A percentile compares a stretch with the other conserved stretches of the same genome.
phyloP scores from a whole-genome alignment of 1,140 invertebrate species.

The Trichonephila clavata region DNA sequence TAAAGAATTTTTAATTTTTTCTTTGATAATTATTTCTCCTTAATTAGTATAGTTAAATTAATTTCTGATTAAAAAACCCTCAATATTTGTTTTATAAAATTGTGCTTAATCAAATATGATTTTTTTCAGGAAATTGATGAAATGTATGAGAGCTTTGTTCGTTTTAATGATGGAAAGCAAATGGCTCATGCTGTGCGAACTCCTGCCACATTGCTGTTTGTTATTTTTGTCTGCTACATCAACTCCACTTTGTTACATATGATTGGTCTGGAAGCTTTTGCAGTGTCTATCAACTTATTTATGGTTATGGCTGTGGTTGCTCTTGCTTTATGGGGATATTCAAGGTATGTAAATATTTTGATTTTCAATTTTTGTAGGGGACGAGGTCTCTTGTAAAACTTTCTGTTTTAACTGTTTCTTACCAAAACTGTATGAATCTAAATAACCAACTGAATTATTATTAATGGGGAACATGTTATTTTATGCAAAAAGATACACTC shows the following conservation, averaged over 20 bases:
- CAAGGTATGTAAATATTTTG: constrained; percentile 16
- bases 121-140: constrained; percentile 89
- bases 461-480: no score
- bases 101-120: background rate
- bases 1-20: no score
- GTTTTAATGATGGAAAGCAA: constrained; percentile 98
- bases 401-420: no score
- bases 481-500: no score
- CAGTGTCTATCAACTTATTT: constrained; percentile 62
- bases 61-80: background rate
- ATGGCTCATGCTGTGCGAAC: constrained; percentile 97
- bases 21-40: background rate
- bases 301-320: constrained; percentile 67
- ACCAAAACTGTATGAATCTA: no score
- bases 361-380: background rate
- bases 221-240: constrained; percentile 92
- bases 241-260: constrained; percentile 62
- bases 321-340: constrained; percentile 68
- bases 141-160: constrained; percentile 89
- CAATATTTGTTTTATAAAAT: no score
- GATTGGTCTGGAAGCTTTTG: constrained; percentile 68
- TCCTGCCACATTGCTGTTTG: constrained; percentile 94
- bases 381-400: background rate
- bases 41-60: background rate
- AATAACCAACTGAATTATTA: no score